These are phyloP conservation scores for Clangula hyemalis DNA, from an alignment of 2,797 vertebrate species.

Conservation along the genomic window DNA sequence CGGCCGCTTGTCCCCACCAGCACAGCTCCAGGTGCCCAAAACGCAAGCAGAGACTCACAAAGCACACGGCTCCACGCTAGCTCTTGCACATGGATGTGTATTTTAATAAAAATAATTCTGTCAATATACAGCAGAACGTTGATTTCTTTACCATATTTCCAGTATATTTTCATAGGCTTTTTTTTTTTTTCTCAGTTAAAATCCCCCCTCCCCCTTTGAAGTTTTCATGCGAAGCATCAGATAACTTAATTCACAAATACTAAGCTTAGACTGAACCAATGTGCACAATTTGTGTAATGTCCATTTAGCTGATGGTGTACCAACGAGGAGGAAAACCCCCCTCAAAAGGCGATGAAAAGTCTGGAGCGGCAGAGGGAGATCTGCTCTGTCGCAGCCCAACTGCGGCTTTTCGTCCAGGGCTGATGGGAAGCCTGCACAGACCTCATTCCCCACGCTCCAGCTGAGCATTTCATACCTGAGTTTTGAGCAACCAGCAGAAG, in stretches of 20 bases:
- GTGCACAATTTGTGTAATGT: constrained; percentile 81
- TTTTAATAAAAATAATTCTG: constrained; percentile 99
- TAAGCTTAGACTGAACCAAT: constrained; percentile 89
- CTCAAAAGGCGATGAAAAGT: background rate
- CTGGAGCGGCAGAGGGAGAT: constrained; percentile 33
- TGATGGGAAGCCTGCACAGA: constrained; percentile 22
- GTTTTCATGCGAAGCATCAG: constrained; percentile 93
- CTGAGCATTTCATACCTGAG: constrained; percentile 82
- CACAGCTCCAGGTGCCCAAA: background rate
- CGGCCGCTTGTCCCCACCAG: rapidly evolving
- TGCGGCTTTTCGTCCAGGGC: background rate
- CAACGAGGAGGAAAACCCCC: constrained; percentile 31
- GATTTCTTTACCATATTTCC: constrained; percentile 89
- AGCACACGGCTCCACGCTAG: constrained; percentile 14
- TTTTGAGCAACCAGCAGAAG: constrained; percentile 76
- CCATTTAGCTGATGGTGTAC: constrained; percentile 52
- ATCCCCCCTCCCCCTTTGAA: constrained; percentile 65
- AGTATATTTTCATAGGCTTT: constrained; percentile 85
- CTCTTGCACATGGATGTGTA: constrained; percentile 92
- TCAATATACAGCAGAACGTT: constrained; percentile 97
- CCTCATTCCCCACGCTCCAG: constrained; percentile 68
- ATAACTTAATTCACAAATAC: constrained; percentile 90
- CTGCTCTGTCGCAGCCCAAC: background rate
- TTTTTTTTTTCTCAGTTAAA: constrained; percentile 75
- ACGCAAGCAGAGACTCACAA: background rate